Evolutionary conservation across 2,113 vertebrate species (phyloP).

Genomic region (Caloenas nicobarica): DNA sequence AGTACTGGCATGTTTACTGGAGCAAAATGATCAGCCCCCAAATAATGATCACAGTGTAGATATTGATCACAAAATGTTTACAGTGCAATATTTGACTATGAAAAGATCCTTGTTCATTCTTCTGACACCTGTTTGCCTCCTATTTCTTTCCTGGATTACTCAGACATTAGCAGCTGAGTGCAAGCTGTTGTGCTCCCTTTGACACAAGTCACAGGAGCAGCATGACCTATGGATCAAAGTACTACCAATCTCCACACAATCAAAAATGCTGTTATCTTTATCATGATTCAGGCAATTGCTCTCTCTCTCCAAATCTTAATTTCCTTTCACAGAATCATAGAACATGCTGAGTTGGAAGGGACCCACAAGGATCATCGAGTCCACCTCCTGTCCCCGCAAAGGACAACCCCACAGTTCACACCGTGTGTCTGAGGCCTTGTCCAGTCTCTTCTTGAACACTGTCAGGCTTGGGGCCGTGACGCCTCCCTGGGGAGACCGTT

Average conservation of each 20-base stretch:
- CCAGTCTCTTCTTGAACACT: too few relatives aligned
- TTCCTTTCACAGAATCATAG: background rate
- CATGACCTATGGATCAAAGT: background rate
- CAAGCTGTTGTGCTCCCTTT: background rate
- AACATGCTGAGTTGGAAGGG: too few relatives aligned
- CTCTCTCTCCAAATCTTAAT: background rate
- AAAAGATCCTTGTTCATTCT: conserved; percentile 59
- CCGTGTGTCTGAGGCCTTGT: too few relatives aligned
- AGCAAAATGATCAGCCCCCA: conserved; percentile 66
- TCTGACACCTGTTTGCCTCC: conserved; percentile 44
- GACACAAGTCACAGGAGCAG: background rate
- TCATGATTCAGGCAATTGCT: background rate
- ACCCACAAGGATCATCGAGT: too few relatives aligned
- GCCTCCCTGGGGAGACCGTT: too few relatives aligned
- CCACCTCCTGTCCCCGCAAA: too few relatives aligned
- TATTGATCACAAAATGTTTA: conserved; percentile 70
- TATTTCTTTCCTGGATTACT: conserved; percentile 29
- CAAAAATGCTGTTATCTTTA: background rate
- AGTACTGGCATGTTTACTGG: conserved; percentile 70
- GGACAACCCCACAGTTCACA: too few relatives aligned
- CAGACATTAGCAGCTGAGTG: background rate
- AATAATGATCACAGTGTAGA: conserved; percentile 67
- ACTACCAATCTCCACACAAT: background rate
- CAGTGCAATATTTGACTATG: conserved; percentile 63
- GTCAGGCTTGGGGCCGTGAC: too few relatives aligned